phyloP scores from a whole-genome alignment of 2,888 invertebrate genomes.

The Aquatica leii region DNA sequence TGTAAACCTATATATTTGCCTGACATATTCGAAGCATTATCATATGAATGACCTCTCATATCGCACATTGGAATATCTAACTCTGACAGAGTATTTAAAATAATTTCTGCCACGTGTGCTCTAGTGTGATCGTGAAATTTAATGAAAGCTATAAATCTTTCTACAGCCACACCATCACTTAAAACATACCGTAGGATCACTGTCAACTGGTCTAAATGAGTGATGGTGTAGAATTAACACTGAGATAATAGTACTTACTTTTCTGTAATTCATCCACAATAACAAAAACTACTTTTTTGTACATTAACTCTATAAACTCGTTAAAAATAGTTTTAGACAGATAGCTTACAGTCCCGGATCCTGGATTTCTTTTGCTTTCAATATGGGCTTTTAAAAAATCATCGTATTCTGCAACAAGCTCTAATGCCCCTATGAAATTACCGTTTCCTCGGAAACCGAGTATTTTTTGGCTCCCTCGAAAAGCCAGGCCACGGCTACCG shows the following conservation, averaged over 20 bases:
- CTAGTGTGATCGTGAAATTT: neutral
- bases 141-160: neutral
- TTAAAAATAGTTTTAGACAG: neutral
- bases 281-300: neutral
- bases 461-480: constrained; percentile 31
- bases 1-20: neutral
- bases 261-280: neutral
- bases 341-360: neutral
- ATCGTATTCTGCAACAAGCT: constrained; percentile 42
- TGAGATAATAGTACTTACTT: neutral
- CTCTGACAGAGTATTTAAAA: neutral
- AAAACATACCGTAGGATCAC: neutral
- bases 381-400: constrained; percentile 11
- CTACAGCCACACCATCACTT: neutral
- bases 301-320: neutral
- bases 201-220: neutral
- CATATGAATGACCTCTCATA: neutral
- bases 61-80: neutral
- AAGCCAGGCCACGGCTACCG: constrained; percentile 39
- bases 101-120: neutral
- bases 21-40: neutral
- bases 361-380: neutral
- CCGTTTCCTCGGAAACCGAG: constrained; percentile 40
- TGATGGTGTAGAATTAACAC: neutral
- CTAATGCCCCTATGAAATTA: constrained; percentile 39